Base-by-base conservation (phyloP, 2,797 vertebrate genomes). In the Danionella dracula region DNA sequence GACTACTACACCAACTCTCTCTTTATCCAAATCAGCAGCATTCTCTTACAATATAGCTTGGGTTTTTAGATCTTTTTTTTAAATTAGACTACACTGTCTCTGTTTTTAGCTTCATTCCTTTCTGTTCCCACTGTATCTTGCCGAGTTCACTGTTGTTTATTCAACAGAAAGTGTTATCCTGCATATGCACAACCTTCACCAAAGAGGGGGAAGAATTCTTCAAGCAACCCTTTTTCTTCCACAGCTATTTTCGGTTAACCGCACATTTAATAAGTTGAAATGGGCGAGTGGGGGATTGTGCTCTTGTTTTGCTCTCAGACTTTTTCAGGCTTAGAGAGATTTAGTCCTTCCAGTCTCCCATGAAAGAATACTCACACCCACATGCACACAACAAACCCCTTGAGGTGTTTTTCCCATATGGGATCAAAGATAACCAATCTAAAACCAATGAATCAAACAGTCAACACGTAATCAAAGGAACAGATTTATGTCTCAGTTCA, bases 221-320 rank as follows among this genome's bases (percentile, higher is more conserved):
- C 6, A 64, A 50, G 45, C 58, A 75, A 75, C 76, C 46, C 73
- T 76, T 76, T 76, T 44, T 58, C 66, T 61, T 76, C 74, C 73
- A 74, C 73, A 84, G 80, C 81, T 78, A 85, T 85, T 85, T 85
- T 78, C 81, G 83, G 85, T 86, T 87, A 88, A 86, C 87, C 86
- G 60, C 85, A 86, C 81, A 78, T 86, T 86, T 87, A 87, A 87
- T 81, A 81, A 78, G 73, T 73, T 77, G 72, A 74, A 82, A 78
- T 79, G 58, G 76, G 66, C 76, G 44, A 76, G 44, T 41, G 38
- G 60, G 48, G 56, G 61, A 21, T 50, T 48, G 56, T 59, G 82
- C 61, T 75, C 62, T 79, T 76, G 72, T 59, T 72, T 68, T 71
- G 66, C 56, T 59, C 68, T 70, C n/a, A 15, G 46, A 57, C 62